These are phyloP conservation scores for Chlorops oryzae DNA, from an alignment of 1,140 invertebrate genomes.

Conservation along the genomic window DNA sequence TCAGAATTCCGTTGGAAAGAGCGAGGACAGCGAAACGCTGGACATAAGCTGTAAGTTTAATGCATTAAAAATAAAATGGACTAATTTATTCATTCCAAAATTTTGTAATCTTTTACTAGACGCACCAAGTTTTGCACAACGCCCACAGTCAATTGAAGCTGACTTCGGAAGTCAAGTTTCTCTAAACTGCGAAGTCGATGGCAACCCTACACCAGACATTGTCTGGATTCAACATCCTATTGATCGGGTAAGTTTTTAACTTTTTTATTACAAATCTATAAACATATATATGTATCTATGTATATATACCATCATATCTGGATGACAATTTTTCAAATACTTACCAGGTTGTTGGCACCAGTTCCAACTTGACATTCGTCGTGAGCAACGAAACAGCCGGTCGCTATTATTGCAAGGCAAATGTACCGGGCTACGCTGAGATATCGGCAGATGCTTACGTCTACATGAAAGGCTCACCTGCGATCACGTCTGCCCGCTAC, in stretches of 20 bases:
- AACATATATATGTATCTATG: no score
- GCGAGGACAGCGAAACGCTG: conserved; percentile 66
- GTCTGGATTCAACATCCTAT: conserved; percentile 68
- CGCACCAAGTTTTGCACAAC: conserved; percentile 60
- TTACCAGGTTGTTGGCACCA: conserved; percentile 60
- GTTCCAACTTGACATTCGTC: conserved; percentile 67
- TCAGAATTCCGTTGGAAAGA: conserved; percentile 70
- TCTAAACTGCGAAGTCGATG: conserved; percentile 71
- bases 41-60: conserved; percentile 72
- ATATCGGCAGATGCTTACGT: conserved; percentile 76
- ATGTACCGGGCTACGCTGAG: conserved; percentile 76
- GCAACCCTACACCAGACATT: conserved; percentile 69
- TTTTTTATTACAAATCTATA: no score
- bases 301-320: no score
- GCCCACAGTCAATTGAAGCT: conserved; percentile 62
- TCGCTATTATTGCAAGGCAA: conserved; percentile 80
- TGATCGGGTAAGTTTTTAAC: conserved; percentile 50
- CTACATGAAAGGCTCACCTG: conserved; percentile 78
- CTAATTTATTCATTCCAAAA: not conserved
- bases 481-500: conserved; percentile 63
- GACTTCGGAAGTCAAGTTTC: conserved; percentile 62
- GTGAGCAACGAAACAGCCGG: conserved; percentile 75
- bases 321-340: no score
- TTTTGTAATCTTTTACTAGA: conserved; percentile 29
- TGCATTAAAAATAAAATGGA: conserved; percentile 2